Evolutionary conservation across 2,888 invertebrate species (phyloP).

Genomic region (Tetragnatha montana): DNA sequence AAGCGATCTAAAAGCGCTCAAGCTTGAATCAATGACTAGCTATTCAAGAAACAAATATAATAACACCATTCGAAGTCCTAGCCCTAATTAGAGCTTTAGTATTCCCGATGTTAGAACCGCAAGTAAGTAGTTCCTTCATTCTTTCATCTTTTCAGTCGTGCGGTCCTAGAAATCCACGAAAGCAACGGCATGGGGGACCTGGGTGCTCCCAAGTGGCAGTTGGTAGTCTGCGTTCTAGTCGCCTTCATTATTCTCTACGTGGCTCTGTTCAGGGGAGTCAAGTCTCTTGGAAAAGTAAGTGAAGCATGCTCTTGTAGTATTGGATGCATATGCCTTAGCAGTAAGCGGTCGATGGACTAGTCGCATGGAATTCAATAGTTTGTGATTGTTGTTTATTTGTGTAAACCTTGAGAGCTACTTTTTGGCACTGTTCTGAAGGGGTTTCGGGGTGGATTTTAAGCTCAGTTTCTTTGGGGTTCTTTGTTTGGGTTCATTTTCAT

Average conservation of each 20-base stretch:
- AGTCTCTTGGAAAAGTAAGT: conserved; percentile 82
- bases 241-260: conserved; percentile 87
- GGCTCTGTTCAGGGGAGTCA: conserved; percentile 89
- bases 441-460: too few relatives aligned
- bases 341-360: too few relatives aligned
- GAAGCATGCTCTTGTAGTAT: conserved; percentile 13
- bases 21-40: neutral
- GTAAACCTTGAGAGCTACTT: too few relatives aligned
- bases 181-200: conserved; percentile 85
- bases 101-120: conserved; percentile 47
- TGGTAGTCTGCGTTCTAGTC: conserved; percentile 83
- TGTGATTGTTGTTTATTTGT: too few relatives aligned
- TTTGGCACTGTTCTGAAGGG: too few relatives aligned
- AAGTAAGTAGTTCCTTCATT: conserved; percentile 64
- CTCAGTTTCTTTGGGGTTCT: too few relatives aligned
- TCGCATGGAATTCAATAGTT: too few relatives aligned
- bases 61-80: neutral
- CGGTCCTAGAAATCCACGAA: conserved; percentile 85
- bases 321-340: neutral
- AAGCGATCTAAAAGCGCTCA: neutral
- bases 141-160: conserved; percentile 79
- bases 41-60: neutral
- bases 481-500: too few relatives aligned
- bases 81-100: conserved; percentile 44
- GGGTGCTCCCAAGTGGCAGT: conserved; percentile 86